Conservation (phyloP, 1,140 invertebrate genomes). For the Acromyrmex charruanus region DNA sequence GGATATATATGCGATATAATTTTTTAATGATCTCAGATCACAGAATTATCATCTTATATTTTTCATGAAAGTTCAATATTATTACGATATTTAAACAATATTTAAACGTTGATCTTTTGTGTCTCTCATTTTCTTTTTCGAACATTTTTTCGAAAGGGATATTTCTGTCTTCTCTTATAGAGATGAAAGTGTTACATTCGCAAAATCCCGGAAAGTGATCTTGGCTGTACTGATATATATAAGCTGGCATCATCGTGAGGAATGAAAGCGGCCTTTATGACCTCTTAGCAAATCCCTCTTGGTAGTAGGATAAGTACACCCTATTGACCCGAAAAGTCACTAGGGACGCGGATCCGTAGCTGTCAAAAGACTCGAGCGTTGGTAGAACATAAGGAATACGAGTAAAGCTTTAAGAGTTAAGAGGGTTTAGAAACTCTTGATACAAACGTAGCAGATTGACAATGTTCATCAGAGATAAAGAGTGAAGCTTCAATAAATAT, state of each 20-base stretch:
- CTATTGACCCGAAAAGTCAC: conserved; percentile 49
- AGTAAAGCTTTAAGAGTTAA: not conserved
- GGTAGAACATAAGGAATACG: conserved; percentile 1
- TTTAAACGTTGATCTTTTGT: not conserved
- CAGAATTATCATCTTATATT: not conserved
- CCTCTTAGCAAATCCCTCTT: conserved; percentile 44
- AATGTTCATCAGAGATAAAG: not conserved
- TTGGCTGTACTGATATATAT: not conserved
- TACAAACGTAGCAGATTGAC: not conserved
- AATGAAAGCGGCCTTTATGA: conserved; percentile 34
- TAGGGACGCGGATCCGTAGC: conserved; percentile 18
- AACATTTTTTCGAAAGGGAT: not conserved
- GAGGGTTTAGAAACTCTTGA: not conserved
- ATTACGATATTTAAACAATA: not conserved
- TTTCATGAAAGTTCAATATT: not conserved
- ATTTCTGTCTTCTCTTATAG: not conserved
- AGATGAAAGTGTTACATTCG: conserved; percentile 14
- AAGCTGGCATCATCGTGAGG: not conserved
- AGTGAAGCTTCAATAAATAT: not conserved
- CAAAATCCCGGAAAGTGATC: conserved; percentile 16
- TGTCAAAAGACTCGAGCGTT: conserved; percentile 10
- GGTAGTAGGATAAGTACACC: conserved; percentile 29
- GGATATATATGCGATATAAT: not conserved
- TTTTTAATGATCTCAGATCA: not conserved
- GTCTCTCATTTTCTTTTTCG: not conserved